Conservation (phyloP, 1,140 invertebrate genomes). For the Tetraneura akinire region DNA sequence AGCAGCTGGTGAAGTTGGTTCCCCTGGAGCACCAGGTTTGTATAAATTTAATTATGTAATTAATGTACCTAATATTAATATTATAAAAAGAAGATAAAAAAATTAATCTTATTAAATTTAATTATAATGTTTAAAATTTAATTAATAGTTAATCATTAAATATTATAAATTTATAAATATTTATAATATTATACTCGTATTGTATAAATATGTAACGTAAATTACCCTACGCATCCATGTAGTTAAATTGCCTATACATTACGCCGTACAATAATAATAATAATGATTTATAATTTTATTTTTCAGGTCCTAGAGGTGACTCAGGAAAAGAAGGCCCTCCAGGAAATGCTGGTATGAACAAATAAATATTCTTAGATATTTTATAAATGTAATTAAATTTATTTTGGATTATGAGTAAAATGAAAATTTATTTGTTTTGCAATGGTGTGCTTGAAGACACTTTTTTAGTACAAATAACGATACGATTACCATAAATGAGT, state of each 20-base stretch:
- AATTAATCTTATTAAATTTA: too few relatives aligned
- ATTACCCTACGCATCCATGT: background rate
- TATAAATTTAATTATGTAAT: background rate
- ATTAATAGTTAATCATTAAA: too few relatives aligned
- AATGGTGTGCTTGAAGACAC: too few relatives aligned
- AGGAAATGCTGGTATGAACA: constrained; percentile 19
- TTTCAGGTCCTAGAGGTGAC: constrained; percentile 57
- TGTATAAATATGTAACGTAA: background rate
- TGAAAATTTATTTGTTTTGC: too few relatives aligned
- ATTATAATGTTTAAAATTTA: too few relatives aligned
- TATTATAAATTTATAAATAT: background rate
- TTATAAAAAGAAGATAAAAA: too few relatives aligned
- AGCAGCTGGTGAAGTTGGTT: constrained; percentile 63
- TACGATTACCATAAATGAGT: too few relatives aligned
- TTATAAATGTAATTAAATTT: too few relatives aligned
- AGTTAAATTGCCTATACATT: constrained; percentile 30
- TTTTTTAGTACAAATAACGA: too few relatives aligned
- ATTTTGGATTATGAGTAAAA: too few relatives aligned
- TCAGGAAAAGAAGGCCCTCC: constrained; percentile 62
- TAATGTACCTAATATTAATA: too few relatives aligned
- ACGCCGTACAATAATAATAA: constrained; percentile 6
- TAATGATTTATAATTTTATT: constrained; percentile 48
- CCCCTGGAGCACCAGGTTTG: constrained; percentile 57
- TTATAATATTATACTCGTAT: background rate
- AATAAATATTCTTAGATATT: too few relatives aligned